Conservation (phyloP, 2,888 invertebrate genomes). For the Thymelicus acteon region DNA sequence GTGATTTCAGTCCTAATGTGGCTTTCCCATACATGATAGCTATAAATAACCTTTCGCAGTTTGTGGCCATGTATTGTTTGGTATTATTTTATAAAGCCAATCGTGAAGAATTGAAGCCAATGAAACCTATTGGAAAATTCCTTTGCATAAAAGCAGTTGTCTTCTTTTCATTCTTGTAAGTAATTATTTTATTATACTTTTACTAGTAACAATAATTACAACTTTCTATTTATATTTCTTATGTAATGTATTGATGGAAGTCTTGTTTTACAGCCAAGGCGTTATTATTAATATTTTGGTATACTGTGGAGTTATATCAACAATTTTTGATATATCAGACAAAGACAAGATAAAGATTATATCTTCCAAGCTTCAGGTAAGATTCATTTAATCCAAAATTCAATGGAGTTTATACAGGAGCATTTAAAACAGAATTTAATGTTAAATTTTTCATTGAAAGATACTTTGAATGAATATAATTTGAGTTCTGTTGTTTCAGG, state of each 20-base stretch:
- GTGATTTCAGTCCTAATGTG: slow-evolving; percentile 92
- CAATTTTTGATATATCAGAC: slow-evolving; percentile 89
- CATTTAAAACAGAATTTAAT: background rate
- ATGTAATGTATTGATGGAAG: slow-evolving; percentile 10
- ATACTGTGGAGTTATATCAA: slow-evolving; percentile 91
- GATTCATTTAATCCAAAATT: background rate
- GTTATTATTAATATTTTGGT: slow-evolving; percentile 95
- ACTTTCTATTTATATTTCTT: background rate
- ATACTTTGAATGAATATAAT: too few species aligned
- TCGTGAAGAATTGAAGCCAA: slow-evolving; percentile 93
- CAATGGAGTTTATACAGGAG: background rate
- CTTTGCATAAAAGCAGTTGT: slow-evolving; percentile 98
- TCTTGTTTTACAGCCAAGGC: slow-evolving; percentile 90
- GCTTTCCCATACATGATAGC: slow-evolving; percentile 96
- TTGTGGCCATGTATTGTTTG: slow-evolving; percentile 98
- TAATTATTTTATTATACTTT: slow-evolving; percentile 47
- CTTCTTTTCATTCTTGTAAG: slow-evolving; percentile 99
- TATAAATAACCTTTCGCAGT: slow-evolving; percentile 96
- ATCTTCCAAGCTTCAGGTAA: slow-evolving; percentile 92
- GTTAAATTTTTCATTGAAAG: too few species aligned
- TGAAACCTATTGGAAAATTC: slow-evolving; percentile 98
- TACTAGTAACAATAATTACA: background rate
- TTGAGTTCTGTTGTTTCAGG: slow-evolving; percentile 81
- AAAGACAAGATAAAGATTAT: slow-evolving; percentile 88
- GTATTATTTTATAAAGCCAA: slow-evolving; percentile 97